Evolutionary conservation across 2,888 invertebrate genomes (phyloP).

Genomic region (Drosophila nr. fundita): DNA sequence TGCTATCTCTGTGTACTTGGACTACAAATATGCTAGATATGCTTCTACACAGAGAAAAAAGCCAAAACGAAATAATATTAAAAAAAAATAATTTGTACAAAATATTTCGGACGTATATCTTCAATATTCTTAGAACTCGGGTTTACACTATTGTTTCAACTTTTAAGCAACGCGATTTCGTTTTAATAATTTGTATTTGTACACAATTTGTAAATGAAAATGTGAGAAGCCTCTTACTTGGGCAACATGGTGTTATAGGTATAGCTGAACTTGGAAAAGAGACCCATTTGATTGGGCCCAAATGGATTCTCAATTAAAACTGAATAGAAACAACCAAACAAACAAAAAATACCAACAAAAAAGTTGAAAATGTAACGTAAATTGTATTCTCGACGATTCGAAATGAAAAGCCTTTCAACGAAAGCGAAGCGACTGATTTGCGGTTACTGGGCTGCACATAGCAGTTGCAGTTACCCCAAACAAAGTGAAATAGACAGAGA

Average conservation of each 20-base stretch:
- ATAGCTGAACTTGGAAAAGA: conserved; percentile 71
- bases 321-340: background rate
- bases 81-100: background rate
- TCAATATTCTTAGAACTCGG: background rate
- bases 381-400: background rate
- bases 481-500: background rate
- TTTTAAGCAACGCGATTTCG: too few relatives aligned
- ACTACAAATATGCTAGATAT: conserved; percentile 10
- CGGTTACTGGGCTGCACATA: conserved; percentile 25
- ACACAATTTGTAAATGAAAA: background rate
- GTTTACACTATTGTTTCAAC: too few relatives aligned
- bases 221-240: conserved; percentile 55
- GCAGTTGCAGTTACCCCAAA: conserved; percentile 42
- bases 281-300: conserved; percentile 56
- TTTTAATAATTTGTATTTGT: too few relatives aligned
- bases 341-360: background rate
- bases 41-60: background rate
- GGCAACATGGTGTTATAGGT: conserved; percentile 66
- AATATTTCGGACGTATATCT: background rate
- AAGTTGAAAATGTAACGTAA: background rate
- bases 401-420: conserved; percentile 11
- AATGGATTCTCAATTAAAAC: conserved; percentile 55
- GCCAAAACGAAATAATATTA: background rate
- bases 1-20: background rate
- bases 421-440: conserved; percentile 48